A percentile compares a stretch with the other conserved stretches of the same genome.
Evolutionary conservation across 2,888 invertebrate species (phyloP).

Genomic region (Vesta saturnalis): DNA sequence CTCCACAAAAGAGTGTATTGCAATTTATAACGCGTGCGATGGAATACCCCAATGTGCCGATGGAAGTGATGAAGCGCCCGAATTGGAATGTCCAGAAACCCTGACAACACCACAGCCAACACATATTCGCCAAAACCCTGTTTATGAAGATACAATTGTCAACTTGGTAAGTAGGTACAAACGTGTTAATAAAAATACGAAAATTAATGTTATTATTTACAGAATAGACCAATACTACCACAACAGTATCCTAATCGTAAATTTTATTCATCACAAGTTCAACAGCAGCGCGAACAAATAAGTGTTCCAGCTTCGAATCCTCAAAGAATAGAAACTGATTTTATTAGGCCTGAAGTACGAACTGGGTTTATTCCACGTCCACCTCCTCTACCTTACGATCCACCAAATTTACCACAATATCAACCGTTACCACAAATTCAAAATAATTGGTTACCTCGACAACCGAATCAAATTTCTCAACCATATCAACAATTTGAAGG

Average conservation of each 20-base stretch:
- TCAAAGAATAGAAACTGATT: conserved; percentile 43
- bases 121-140: conserved; percentile 15
- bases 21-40: conserved; percentile 94
- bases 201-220: not conserved
- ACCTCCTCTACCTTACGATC: conserved; percentile 59
- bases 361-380: conserved; percentile 34
- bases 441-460: conserved; percentile 53
- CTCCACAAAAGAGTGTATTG: conserved; percentile 89
- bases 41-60: conserved; percentile 93
- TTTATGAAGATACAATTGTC: conserved; percentile 14
- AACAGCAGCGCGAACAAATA: conserved; percentile 34
- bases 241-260: conserved; percentile 32
- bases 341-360: conserved; percentile 50
- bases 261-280: conserved; percentile 16
- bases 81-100: conserved; percentile 76
- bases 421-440: conserved; percentile 36
- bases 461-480: conserved; percentile 52
- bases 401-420: conserved; percentile 51
- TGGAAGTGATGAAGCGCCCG: conserved; percentile 90
- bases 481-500: conserved; percentile 54
- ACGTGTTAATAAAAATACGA: not conserved
- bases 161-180: conserved; percentile 20
- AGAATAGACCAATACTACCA: conserved; percentile 26
- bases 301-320: conserved; percentile 34
- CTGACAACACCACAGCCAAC: conserved; percentile 54